These are phyloP conservation scores for Psococerastis gibbosa DNA, from an alignment of 2,888 invertebrate species.

Conservation along the genomic window DNA sequence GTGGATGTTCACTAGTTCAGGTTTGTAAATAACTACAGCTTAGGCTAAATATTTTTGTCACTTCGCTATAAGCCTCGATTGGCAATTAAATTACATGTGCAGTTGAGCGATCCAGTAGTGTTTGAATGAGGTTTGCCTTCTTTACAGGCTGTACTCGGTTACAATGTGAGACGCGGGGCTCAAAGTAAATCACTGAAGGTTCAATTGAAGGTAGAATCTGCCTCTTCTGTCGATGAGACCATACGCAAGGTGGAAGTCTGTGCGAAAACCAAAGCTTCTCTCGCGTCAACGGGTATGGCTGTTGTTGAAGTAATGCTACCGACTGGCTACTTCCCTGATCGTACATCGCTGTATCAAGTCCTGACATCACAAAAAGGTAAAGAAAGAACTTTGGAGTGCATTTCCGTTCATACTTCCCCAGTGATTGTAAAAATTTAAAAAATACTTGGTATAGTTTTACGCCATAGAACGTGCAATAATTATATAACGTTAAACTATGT, in stretches of 20 bases:
- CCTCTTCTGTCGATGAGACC: constrained; percentile 25
- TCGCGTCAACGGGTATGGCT: constrained; percentile 28
- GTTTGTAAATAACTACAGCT: constrained; percentile 24
- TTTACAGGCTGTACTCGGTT: constrained; percentile 29
- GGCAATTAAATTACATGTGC: too few relatives aligned
- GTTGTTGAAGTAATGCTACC: constrained; percentile 40
- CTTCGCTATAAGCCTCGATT: too few relatives aligned
- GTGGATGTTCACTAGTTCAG: constrained; percentile 36
- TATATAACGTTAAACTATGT: too few relatives aligned
- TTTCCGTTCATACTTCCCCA: constrained; percentile 25
- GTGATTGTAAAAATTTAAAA: too few relatives aligned
- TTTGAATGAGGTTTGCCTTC: not conserved
- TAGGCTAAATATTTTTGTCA: not conserved
- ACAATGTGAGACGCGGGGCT: constrained; percentile 29
- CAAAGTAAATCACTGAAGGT: constrained; percentile 33
- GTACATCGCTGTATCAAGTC: constrained; percentile 33
- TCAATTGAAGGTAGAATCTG: constrained; percentile 27
- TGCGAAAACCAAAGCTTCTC: constrained; percentile 13
- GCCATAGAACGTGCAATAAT: too few relatives aligned
- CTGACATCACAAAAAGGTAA: constrained; percentile 26
- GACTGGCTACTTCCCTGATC: constrained; percentile 41
- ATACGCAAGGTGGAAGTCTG: constrained; percentile 17
- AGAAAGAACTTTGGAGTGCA: constrained; percentile 28
- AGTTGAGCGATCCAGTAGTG: too few relatives aligned
- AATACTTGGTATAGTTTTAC: too few relatives aligned